Conservation (phyloP, 2,797 vertebrate species). For the Channa striata region DNA sequence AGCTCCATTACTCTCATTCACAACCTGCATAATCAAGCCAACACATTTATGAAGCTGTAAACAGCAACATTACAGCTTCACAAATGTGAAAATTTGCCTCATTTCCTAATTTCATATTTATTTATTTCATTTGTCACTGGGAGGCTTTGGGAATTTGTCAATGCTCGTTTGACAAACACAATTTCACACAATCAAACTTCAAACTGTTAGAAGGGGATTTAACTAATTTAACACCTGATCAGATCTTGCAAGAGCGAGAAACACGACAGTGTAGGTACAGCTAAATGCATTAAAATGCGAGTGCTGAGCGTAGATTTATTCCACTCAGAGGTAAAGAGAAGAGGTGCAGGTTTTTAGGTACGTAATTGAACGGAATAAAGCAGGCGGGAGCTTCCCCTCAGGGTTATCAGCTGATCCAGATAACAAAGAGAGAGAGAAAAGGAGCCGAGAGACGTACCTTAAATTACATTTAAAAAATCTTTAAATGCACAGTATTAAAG, state of each 20-base stretch:
- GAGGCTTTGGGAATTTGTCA: background rate
- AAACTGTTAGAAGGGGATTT: background rate
- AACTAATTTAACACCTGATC: background rate
- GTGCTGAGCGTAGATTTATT: slow-evolving; percentile 5
- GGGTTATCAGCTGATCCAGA: slow-evolving; percentile 8
- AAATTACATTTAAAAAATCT: background rate
- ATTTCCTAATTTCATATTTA: background rate
- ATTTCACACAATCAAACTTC: too few relatives aligned
- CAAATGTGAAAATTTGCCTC: background rate
- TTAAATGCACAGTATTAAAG: too few relatives aligned
- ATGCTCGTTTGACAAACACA: background rate
- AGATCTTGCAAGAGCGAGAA: background rate
- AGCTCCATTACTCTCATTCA: background rate
- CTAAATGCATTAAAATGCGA: slow-evolving; percentile 4
- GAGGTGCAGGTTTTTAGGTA: slow-evolving; percentile 12
- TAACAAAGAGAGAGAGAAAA: slow-evolving; percentile 1
- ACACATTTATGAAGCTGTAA: background rate
- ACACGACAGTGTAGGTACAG: background rate
- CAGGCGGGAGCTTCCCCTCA: slow-evolving; percentile 5
- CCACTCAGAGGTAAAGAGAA: background rate
- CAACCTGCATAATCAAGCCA: background rate
- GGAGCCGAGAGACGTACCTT: slow-evolving; percentile 2
- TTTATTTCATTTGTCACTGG: background rate
- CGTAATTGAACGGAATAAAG: slow-evolving; percentile 18
- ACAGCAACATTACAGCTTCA: background rate